These are phyloP conservation scores for Eurois occulta DNA, from an alignment of 2,888 invertebrate genomes.

Conservation along the genomic window DNA sequence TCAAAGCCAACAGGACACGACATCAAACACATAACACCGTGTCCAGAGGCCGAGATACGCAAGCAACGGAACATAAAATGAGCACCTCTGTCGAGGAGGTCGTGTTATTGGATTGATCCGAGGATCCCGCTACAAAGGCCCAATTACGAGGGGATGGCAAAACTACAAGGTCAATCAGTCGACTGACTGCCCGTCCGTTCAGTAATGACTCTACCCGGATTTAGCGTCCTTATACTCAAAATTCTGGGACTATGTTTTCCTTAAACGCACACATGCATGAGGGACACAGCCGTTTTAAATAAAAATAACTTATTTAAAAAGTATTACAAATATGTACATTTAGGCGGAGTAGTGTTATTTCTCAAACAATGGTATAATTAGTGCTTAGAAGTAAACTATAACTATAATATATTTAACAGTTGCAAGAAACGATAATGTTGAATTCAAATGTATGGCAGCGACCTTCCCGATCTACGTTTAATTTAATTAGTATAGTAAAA, in stretches of 20 bases:
- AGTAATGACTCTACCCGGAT: constrained; percentile 70
- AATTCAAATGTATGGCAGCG: too few relatives aligned
- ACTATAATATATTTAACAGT: too few relatives aligned
- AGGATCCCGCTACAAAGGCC: constrained; percentile 83
- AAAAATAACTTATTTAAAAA: too few relatives aligned
- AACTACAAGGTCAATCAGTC: constrained; percentile 82
- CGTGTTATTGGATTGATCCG: constrained; percentile 84
- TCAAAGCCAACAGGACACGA: constrained; percentile 23
- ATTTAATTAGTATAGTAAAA: too few relatives aligned
- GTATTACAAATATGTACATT: too few relatives aligned
- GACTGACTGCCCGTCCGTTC: constrained; percentile 61
- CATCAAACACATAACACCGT: constrained; percentile 51
- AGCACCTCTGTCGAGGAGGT: constrained; percentile 71
- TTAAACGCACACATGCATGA: constrained; percentile 36
- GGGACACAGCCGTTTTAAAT: constrained; percentile 5
- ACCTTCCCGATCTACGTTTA: too few relatives aligned
- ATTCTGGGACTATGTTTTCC: constrained; percentile 56
- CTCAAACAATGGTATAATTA: too few relatives aligned
- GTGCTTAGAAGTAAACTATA: too few relatives aligned
- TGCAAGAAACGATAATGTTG: too few relatives aligned
- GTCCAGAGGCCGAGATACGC: constrained; percentile 65
- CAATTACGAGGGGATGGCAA: constrained; percentile 83
- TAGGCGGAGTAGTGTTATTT: too few relatives aligned
- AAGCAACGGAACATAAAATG: constrained; percentile 75
- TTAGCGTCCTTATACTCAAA: constrained; percentile 53